Evolutionary conservation across 2,797 vertebrate genomes (phyloP), one percentile per base, ranked within the genome.

Genomic region (Danio jaintianensis): DNA sequence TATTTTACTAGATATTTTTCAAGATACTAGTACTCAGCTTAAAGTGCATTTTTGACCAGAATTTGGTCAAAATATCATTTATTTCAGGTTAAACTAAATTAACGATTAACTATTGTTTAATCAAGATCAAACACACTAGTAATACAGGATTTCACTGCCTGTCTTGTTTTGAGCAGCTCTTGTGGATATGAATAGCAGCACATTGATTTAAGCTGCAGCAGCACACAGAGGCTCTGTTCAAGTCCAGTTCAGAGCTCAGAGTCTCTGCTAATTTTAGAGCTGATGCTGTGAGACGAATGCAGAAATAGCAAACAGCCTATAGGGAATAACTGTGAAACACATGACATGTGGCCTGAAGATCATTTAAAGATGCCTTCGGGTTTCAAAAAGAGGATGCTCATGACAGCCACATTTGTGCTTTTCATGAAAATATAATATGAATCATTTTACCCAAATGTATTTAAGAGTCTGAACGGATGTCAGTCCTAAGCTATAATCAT

Each of bases 201-300:
- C 16, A 73, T 52, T 68, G 83, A 18, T 66, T 73, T 67, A 82
- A 88, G 72, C 69, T 36, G 82, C 86, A 80, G 72, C 38, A 80
- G 75, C 63, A 86, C 87, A 87, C 75, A 84, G 86, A 83, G 64
- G 81, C 64, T 38, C 80, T 78, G 45, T 82, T 85, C 72, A 88
- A 82, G 86, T 86, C 68, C 82, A 84, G 82, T 79, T 87, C 80
- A 62, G 59, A 55, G 72, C 79, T 78, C 72, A 50, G 69, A 83
- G 70, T 74, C 79, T 80, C 80, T 66, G 82, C 78, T 92, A 90
- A 92, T 90, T 92, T 87, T 91, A 92, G 88, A 69, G 78, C 58
- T 76, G 75, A 89, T 85, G 87, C 82, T 90, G 63, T 69, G 50
- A 81, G 76, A 82, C 81, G 80, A 80, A 82, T 84, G 82, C 79